Base-by-base conservation (phyloP, 2,888 invertebrate genomes). In the Dryomyza anilis region DNA sequence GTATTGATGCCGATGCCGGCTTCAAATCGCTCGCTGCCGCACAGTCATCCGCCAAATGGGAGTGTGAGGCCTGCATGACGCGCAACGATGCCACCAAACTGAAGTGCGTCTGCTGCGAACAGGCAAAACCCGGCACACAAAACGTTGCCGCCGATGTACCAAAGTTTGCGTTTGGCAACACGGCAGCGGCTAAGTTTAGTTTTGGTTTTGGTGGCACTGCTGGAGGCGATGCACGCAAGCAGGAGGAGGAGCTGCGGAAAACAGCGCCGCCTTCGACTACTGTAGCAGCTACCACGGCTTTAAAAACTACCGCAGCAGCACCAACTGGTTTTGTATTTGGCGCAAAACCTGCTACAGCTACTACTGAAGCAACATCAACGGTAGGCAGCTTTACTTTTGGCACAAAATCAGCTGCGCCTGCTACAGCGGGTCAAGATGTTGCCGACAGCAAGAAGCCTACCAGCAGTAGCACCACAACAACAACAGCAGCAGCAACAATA, bases 41-140 rank as follows among this genome's bases (percentile, higher is more conserved):
- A 25, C 83, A 84, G 64, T 78, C 76, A 63, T 67, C 72, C 0
- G 71, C 72, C n/a, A 82, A 84, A 63, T 90, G 89, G 89, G 86
- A 86, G 66, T 90, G 90, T 76, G 79, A 81, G 14, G 85, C 85
- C 19, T 90, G 90, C 75, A 85, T 88, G 85, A 84, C 89, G 0
- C 83, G 84, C 63, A 90, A 90, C 75, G 81, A 84, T 53, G 74
- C 76, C 4, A 80, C 80, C 19, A 82, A 80, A 23, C 73, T 69
- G 6, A 85, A 84, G 68, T 89, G 89, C 77, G 81, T 84, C 58
- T 87, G 88, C 71, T 89, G 90, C 76, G 86, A 86, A 69, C 84
- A 86, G 61, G 75, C 81, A 0, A 87, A 85, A 75, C 86, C 86
- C 0, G 85, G 85, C 60, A 67, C 73, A 2, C 68, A 69, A 25